phyloP scores from a whole-genome alignment of 2,113 vertebrate species.

The Hippocampus mohnikei region DNA sequence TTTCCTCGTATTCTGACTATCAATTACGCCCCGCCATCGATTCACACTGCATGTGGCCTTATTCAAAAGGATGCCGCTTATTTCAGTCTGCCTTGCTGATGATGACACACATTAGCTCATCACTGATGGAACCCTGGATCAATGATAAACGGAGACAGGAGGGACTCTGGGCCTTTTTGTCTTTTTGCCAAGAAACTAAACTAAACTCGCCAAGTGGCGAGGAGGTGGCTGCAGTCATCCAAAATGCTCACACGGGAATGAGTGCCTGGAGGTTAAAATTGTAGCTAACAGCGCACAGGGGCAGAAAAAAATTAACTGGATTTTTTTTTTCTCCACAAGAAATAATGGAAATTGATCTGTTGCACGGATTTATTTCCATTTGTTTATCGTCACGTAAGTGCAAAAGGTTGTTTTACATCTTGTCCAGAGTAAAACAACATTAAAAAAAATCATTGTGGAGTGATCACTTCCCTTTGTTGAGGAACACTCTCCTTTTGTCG shows the following conservation, averaged over 20 bases:
- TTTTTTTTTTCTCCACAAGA: not conserved
- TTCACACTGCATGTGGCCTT: slow-evolving; percentile 24
- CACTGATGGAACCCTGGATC: slow-evolving; percentile 39
- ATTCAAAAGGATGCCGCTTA: slow-evolving; percentile 39
- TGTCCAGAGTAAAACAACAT: not conserved
- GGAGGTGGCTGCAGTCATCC: slow-evolving; percentile 38
- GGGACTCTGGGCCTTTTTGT: slow-evolving; percentile 17
- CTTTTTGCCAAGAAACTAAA: slow-evolving; percentile 41
- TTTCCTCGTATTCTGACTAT: slow-evolving; percentile 20
- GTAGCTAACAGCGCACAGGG: not conserved
- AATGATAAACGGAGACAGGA: slow-evolving; percentile 16
- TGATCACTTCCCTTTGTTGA: too few species aligned
- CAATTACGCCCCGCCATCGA: slow-evolving; percentile 31
- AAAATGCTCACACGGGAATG: slow-evolving; percentile 31
- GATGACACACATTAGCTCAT: slow-evolving; percentile 50
- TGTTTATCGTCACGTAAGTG: not conserved
- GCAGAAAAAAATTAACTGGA: not conserved
- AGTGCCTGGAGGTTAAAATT: slow-evolving; percentile 32
- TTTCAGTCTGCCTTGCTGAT: slow-evolving; percentile 37
- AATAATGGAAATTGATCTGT: not conserved
- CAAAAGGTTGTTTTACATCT: not conserved
- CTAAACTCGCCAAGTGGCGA: slow-evolving; percentile 23
- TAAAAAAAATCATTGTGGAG: too few species aligned
- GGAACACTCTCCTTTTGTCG: not conserved
- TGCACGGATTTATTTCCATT: not conserved